These are phyloP conservation scores for Thymelicus sylvestris DNA, from an alignment of 2,888 invertebrate species.

Conservation along the genomic window DNA sequence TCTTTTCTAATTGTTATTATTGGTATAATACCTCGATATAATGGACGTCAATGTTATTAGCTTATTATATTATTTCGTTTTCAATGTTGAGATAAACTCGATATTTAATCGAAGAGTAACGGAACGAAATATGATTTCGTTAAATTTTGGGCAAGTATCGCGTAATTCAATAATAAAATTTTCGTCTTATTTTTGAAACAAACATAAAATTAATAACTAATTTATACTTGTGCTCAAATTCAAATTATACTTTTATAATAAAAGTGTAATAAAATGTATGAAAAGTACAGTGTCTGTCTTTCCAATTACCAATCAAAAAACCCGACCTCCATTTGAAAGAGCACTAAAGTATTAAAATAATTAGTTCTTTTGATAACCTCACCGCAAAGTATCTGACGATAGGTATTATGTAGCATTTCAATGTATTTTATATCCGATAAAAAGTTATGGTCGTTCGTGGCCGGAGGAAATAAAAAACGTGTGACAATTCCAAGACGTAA, in stretches of 20 bases:
- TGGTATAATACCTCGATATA: constrained; percentile 18
- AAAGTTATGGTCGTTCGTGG: constrained; percentile 28
- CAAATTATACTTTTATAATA: too few relatives aligned
- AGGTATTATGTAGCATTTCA: constrained; percentile 11
- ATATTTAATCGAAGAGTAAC: too few relatives aligned
- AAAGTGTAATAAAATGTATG: neutral
- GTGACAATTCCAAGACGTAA: constrained; percentile 56
- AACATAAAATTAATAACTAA: too few relatives aligned
- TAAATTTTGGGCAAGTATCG: too few relatives aligned
- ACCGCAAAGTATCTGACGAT: constrained; percentile 15
- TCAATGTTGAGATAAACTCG: neutral
- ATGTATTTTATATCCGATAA: constrained; percentile 31
- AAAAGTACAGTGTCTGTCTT: neutral
- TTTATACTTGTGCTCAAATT: too few relatives aligned
- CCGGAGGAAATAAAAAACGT: constrained; percentile 45
- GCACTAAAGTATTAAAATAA: constrained; percentile 29
- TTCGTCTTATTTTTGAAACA: too few relatives aligned
- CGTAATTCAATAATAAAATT: too few relatives aligned
- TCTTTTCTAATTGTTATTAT: constrained; percentile 48
- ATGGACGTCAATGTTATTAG: neutral
- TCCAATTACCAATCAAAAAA: constrained; percentile 1
- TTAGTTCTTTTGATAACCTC: constrained; percentile 27
- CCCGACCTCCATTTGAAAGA: constrained; percentile 6
- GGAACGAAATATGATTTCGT: too few relatives aligned
- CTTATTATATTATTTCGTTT: neutral